phyloP scores from a whole-genome alignment of 2,113 vertebrate genomes.

The Pedetes capensis region DNA sequence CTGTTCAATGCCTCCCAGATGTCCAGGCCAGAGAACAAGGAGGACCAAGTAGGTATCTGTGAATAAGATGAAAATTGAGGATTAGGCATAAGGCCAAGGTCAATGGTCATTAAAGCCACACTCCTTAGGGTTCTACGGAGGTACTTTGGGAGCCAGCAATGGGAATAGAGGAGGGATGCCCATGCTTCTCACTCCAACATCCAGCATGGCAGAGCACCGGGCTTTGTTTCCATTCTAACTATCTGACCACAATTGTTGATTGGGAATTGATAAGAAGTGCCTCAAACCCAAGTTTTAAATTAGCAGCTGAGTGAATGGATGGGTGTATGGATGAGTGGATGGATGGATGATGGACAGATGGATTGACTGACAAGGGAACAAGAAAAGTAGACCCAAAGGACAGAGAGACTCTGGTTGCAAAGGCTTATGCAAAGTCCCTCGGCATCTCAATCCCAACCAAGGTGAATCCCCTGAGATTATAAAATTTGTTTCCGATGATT shows the following conservation, averaged over 20 bases:
- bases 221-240: not conserved
- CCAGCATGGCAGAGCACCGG: not conserved
- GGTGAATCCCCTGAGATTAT: not conserved
- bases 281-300: not conserved
- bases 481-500: not conserved
- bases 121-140: not conserved
- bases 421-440: not conserved
- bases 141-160: not conserved
- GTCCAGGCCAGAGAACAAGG: not conserved
- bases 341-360: not conserved
- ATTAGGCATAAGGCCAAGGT: not conserved
- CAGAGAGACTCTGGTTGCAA: not conserved
- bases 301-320: too few species aligned
- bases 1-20: not conserved
- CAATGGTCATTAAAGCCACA: not conserved
- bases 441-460: not conserved
- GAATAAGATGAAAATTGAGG: not conserved
- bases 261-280: not conserved
- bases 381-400: not conserved
- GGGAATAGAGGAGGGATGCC: not conserved
- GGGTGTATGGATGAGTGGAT: not conserved
- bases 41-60: not conserved
- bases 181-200: not conserved
- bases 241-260: not conserved
- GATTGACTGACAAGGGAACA: not conserved